Evolutionary conservation across 2,113 vertebrate genomes (phyloP).

Genomic region (Actinemys pallida): DNA sequence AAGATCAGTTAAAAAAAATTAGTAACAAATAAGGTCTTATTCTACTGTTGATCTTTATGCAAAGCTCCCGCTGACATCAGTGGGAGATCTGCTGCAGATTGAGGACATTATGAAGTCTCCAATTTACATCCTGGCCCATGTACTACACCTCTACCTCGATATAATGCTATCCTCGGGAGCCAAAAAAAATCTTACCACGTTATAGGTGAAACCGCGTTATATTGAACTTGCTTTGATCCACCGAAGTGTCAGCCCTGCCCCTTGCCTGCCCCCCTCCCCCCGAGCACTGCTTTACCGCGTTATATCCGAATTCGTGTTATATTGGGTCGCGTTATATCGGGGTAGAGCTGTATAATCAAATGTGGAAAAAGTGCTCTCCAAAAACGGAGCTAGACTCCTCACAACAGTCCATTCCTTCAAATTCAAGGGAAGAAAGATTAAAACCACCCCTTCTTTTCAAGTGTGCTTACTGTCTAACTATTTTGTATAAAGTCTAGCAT

Average conservation of each 20-base stretch:
- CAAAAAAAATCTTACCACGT: too few species aligned
- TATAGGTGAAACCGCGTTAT: too few species aligned
- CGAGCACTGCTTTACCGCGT: too few species aligned
- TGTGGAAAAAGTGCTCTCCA: background rate
- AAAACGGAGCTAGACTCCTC: background rate
- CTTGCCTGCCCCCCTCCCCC: too few species aligned
- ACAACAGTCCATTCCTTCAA: background rate
- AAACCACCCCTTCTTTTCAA: background rate
- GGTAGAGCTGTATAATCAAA: fast-evolving
- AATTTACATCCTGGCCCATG: fast-evolving
- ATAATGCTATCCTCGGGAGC: too few species aligned
- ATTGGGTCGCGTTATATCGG: too few species aligned
- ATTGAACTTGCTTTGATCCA: too few species aligned
- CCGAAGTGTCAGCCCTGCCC: too few species aligned
- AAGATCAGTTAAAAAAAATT: background rate
- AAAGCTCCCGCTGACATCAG: background rate
- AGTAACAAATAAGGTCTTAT: background rate
- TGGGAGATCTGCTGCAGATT: background rate
- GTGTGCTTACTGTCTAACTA: background rate
- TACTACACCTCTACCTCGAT: background rate
- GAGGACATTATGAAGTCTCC: background rate
- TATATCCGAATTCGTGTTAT: too few species aligned
- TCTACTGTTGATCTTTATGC: fast-evolving
- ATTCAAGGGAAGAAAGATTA: background rate
- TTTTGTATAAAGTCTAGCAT: background rate